Evolutionary conservation across 2,888 invertebrate genomes (phyloP).

Genomic region (Tromatobia lineatoria): DNA sequence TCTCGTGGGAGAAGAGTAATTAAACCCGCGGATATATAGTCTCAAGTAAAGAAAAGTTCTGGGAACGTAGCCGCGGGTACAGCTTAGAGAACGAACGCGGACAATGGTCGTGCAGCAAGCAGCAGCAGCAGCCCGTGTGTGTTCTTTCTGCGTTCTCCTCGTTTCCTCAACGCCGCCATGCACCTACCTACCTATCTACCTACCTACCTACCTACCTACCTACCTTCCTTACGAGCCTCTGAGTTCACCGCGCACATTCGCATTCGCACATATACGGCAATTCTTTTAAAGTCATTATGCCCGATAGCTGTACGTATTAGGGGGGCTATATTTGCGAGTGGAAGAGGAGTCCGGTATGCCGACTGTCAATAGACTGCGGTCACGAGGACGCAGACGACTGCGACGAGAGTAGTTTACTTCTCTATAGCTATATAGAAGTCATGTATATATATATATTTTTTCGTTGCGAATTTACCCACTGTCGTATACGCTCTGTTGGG

Average conservation of each 20-base stretch:
- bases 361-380: conserved; percentile 21
- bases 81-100: conserved; percentile 49
- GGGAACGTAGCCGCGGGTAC: conserved; percentile 59
- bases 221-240: not conserved
- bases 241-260: not conserved
- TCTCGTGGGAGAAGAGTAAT: conserved; percentile 69
- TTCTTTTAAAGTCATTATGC: conserved; percentile 30
- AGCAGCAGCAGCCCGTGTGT: conserved; percentile 11
- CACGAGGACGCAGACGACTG: not conserved
- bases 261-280: conserved; percentile 30
- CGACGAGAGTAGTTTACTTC: not conserved
- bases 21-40: conserved; percentile 63
- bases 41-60: conserved; percentile 65
- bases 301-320: conserved; percentile 16
- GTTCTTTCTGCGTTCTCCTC: conserved; percentile 45
- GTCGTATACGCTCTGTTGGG: not conserved
- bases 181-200: not conserved
- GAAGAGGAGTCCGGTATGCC: conserved; percentile 1
- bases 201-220: not conserved
- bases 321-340: not conserved
- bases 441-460: not conserved
- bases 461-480: conserved; percentile 17
- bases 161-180: not conserved
- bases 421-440: not conserved
- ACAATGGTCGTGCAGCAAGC: conserved; percentile 57